Evolutionary conservation across 2,113 vertebrate genomes (phyloP), one percentile per base, ranked within the genome.

Genomic region (Cathartes aura): DNA sequence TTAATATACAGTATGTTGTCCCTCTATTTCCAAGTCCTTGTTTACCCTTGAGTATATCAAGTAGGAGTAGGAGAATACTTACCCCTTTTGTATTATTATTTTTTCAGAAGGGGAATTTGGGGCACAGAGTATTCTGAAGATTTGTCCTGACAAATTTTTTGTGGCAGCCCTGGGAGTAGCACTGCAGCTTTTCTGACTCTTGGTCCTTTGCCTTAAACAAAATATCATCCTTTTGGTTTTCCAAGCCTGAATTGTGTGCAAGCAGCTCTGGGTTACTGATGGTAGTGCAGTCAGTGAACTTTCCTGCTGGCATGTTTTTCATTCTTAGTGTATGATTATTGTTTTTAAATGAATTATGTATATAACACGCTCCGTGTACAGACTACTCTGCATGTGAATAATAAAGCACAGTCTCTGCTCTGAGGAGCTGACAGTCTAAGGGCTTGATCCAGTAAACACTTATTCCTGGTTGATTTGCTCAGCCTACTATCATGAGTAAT

Each of bases 341-440:
- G 88, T 96, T 96, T 97, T 93, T 4, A 95, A 94, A 90, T 96
- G 66, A 89, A 97, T 97, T 96, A 94, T 91, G 87, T 83, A 90
- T 97, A 74, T 87, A 90, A 88, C 70, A 82, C 9, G 6, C 52
- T 93, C 73, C 47, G 58, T 82, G 87, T 85, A 81, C 87, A 86
- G 78, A 90, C 55, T 94, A 47, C 74, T 94, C 74, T 91, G 62
- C 84, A 70, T 88, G 87, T 76, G 78, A 96, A 91, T 93, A 96
- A 95, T 93, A 95, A 94, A 94, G 59, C 32, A 80, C 58, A 32
- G 74, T 20, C 74, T 94, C 87, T 91, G 53, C 63, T 93, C 66
- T 76, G 81, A 92, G 75, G 45, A 93, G n/a, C 66, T 95, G 95
- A 86, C 84, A 90, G 78, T 93, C 84, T 86, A 91, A 95, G 84